Evolutionary conservation across 2,888 invertebrate genomes (phyloP), one percentile per base, ranked within the genome.

Genomic region (Malthinus flaveolus): DNA sequence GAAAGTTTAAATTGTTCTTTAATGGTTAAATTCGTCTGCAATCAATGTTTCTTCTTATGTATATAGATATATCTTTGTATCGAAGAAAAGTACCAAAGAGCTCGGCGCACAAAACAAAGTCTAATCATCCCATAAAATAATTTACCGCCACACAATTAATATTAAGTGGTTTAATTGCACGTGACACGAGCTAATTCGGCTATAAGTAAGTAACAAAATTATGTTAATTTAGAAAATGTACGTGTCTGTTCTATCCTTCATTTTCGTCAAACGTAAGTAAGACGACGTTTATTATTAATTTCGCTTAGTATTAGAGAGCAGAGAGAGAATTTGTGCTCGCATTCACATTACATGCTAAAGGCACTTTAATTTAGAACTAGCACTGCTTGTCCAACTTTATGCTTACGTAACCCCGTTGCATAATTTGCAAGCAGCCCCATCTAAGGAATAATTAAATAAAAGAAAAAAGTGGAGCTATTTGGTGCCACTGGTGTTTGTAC

Each of bases 251-350:
- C 23, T 23, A 23, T 23, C 23, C 23, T 23, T 23, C 23, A 42
- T 42, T 15, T 42, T 42, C 39, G 15, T 42, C 39, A 42, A 42
- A 42, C 39, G 39, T 42, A 23, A 42, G 15, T 42, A 15, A 9
- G 10, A 42, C 13, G 13, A 42, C 9, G 15, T 42, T 42, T 42
- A 42, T 42, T 42, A 42, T 42, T 42, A 42, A 42, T 42, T 15
- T 42, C 39, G 39, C 39, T 9, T n/a, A 42, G 15, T 23, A 23
- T n/a, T n/a, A n/a, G n/a, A n/a, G n/a, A n/a, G n/a, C 23, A 23
- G 23, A n/a, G 13, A 13, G 39, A 42, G 39, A 42, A 42, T 15
- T 42, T 15, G n/a, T n/a, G 39, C 39, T 42, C 23, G 5, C 23
- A 23, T 23, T 23, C 23, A 23, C 23, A 23, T 15, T 23, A 42